Evolutionary conservation across 2,888 invertebrate species (phyloP).

Genomic region (Plemyria rubiginata): DNA sequence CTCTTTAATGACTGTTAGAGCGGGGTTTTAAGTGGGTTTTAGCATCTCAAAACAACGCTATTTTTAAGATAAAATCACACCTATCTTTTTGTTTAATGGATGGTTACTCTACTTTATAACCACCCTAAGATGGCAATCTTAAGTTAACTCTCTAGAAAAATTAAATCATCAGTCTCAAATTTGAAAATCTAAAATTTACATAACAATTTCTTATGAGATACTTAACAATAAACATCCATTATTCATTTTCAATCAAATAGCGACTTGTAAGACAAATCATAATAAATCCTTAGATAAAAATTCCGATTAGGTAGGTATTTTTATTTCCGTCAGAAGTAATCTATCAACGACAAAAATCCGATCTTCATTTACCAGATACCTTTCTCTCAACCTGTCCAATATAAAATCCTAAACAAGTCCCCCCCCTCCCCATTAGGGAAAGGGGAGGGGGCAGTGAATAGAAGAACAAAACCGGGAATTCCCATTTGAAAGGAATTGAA

Average conservation of each 20-base stretch:
- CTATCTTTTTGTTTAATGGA: too few relatives aligned
- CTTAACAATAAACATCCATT: neutral
- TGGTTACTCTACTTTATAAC: too few relatives aligned
- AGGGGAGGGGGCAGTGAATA: constrained; percentile 6
- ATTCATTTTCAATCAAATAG: neutral
- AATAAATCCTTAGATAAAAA: neutral
- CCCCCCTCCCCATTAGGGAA: constrained; percentile 17
- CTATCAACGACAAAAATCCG: constrained; percentile 29
- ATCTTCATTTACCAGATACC: constrained; percentile 37
- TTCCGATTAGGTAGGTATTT: neutral
- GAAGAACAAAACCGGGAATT: constrained; percentile 45
- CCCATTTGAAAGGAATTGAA: constrained; percentile 60
- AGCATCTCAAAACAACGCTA: too few relatives aligned
- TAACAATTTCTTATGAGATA: neutral
- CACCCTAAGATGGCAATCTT: too few relatives aligned
- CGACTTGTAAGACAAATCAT: neutral
- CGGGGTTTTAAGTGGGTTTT: too few relatives aligned
- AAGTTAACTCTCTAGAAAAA: too few relatives aligned
- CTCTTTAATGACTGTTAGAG: too few relatives aligned
- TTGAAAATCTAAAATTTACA: too few relatives aligned
- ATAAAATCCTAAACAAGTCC: constrained; percentile 46
- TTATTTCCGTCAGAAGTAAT: constrained; percentile 20
- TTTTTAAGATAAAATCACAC: too few relatives aligned
- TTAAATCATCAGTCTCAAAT: too few relatives aligned
- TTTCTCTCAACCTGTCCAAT: constrained; percentile 49